phyloP scores from a whole-genome alignment of 2,888 invertebrate genomes.

The Dolichomitus sp. region DNA sequence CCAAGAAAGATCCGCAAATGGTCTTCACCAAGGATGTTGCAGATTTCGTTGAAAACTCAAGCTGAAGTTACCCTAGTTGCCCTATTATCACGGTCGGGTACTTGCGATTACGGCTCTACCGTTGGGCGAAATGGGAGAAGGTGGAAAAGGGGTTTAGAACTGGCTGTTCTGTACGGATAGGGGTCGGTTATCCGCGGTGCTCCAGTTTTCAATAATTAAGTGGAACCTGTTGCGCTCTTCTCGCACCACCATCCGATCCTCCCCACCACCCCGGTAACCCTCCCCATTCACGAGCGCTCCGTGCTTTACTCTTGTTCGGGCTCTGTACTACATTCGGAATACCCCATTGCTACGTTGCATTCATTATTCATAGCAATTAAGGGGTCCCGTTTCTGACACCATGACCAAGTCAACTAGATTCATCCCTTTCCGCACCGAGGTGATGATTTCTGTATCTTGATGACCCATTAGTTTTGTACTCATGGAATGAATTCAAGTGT shows the following conservation, averaged over 20 bases:
- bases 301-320: slow-evolving; percentile 46
- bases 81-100: slow-evolving; percentile 75
- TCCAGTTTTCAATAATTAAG: slow-evolving; percentile 85
- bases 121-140: slow-evolving; percentile 37
- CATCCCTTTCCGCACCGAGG: slow-evolving; percentile 2
- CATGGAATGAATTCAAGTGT: slow-evolving; percentile 40
- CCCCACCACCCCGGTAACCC: slow-evolving; percentile 72
- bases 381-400: background rate
- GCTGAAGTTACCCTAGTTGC: slow-evolving; percentile 63
- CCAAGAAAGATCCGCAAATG: background rate
- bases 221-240: slow-evolving; percentile 84
- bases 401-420: slow-evolving; percentile 32
- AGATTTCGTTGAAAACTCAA: slow-evolving; percentile 6
- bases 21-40: background rate
- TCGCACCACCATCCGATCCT: slow-evolving; percentile 71
- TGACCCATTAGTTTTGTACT: background rate
- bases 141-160: slow-evolving; percentile 36
- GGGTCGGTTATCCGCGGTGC: slow-evolving; percentile 65
- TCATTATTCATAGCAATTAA: slow-evolving; percentile 69
- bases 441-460: background rate
- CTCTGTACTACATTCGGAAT: slow-evolving; percentile 41
- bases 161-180: slow-evolving; percentile 53
- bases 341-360: slow-evolving; percentile 65
- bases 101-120: slow-evolving; percentile 74
- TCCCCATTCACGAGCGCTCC: slow-evolving; percentile 69